Percentiles rank a stretch among this genome's conserved stretches.
phyloP scores from a whole-genome alignment of 2,797 vertebrate species.

The Anguilla marmorata region DNA sequence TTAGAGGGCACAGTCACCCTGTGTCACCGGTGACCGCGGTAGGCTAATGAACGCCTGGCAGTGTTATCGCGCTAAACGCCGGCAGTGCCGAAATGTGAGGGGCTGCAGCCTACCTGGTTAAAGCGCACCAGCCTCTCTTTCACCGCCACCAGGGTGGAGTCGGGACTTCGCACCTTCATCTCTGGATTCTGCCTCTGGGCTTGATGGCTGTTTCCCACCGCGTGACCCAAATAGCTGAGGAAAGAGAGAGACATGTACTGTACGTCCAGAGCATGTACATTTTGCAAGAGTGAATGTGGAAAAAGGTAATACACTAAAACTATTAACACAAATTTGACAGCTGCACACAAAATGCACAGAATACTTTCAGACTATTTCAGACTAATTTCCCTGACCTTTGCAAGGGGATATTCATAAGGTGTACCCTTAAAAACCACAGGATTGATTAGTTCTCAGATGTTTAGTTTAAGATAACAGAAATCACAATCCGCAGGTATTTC shows the following conservation, averaged over 20 bases:
- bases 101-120: constrained; percentile 64
- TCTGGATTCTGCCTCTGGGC: constrained; percentile 85
- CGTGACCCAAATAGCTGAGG: constrained; percentile 76
- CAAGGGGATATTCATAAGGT: background rate
- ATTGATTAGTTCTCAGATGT: background rate
- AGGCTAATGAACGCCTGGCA: background rate
- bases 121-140: constrained; percentile 80
- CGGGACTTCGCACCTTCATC: constrained; percentile 76
- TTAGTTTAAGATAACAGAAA: background rate
- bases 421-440: background rate
- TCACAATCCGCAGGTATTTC: background rate
- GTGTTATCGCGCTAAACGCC: background rate
- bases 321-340: background rate
- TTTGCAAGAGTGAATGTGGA: background rate
- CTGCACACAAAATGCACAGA: background rate
- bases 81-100: no score
- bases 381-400: background rate
- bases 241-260: background rate
- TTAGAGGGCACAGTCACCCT: background rate
- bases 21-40: background rate
- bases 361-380: background rate
- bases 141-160: constrained; percentile 73
- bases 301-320: background rate
- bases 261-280: background rate
- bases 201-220: constrained; percentile 79